Percentiles rank a stretch among this genome's conserved stretches.
Evolutionary conservation across 1,140 invertebrate genomes (phyloP).

Genomic region (Microplitis demolitor): DNA sequence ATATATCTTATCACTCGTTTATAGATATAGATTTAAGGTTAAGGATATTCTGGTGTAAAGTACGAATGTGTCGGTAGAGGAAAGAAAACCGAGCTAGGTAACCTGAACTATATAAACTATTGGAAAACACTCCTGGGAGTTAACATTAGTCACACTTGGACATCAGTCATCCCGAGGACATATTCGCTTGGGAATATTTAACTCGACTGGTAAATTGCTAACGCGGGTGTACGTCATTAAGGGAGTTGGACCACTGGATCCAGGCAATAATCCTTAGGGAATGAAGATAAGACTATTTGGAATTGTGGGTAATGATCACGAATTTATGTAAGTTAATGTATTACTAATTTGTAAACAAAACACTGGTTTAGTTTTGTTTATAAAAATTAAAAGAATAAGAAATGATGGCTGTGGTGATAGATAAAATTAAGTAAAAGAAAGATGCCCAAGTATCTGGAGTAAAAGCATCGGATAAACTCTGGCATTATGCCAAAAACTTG

Average conservation of each 20-base stretch:
- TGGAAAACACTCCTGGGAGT: conserved; percentile 33
- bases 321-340: no score
- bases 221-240: conserved; percentile 4
- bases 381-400: conserved; percentile 2
- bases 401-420: neutral
- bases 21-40: no score
- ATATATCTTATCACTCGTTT: no score
- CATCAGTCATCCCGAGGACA: conserved; percentile 39
- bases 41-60: no score
- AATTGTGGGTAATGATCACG: no score
- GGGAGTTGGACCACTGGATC: conserved; percentile 28
- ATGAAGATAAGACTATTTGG: neutral
- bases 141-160: conserved; percentile 46
- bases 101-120: neutral
- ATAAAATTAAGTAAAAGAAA: conserved; percentile 1
- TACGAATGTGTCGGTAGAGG: no score
- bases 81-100: neutral
- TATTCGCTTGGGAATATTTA: conserved; percentile 50
- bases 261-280: neutral
- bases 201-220: conserved; percentile 38
- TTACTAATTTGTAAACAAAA: neutral
- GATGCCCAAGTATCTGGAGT: neutral
- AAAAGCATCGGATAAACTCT: conserved; percentile 40
- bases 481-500: conserved; percentile 41
- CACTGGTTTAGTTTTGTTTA: neutral